phyloP scores from a whole-genome alignment of 2,888 invertebrate species.

The Hypomecis punctinalis region DNA sequence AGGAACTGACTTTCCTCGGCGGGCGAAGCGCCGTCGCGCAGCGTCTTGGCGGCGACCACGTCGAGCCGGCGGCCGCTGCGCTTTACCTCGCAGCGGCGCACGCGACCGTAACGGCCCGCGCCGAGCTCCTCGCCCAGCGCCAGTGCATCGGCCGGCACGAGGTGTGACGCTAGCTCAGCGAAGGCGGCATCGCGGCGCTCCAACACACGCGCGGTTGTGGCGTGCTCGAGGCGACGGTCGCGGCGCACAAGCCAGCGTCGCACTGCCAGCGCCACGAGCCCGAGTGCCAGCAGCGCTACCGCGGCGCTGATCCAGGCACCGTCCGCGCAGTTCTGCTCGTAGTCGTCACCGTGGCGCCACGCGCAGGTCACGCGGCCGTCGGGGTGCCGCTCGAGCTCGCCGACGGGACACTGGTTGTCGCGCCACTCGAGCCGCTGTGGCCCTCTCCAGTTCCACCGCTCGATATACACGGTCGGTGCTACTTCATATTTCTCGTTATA shows the following conservation, averaged over 20 bases:
- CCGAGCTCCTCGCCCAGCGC: slow-evolving; percentile 60
- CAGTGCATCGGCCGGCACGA: slow-evolving; percentile 40
- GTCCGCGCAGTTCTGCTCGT: neutral
- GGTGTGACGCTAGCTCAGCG: slow-evolving; percentile 44
- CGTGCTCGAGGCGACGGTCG: slow-evolving; percentile 39
- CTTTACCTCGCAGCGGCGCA: slow-evolving; percentile 58
- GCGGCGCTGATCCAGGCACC: slow-evolving; percentile 61
- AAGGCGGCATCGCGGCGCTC: slow-evolving; percentile 33
- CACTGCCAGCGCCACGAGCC: slow-evolving; percentile 39
- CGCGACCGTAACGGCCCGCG: slow-evolving; percentile 64
- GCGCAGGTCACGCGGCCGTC: neutral
- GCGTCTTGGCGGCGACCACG: slow-evolving; percentile 91
- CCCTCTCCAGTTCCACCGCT: slow-evolving; percentile 23
- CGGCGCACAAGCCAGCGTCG: slow-evolving; percentile 55
- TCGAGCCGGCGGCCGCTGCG: slow-evolving; percentile 42
- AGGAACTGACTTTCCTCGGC: slow-evolving; percentile 90
- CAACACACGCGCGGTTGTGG: slow-evolving; percentile 63
- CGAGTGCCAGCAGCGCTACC: slow-evolving; percentile 64
- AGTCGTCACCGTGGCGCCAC: neutral
- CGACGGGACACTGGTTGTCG: neutral
- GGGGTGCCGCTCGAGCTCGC: neutral
- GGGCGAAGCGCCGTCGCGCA: slow-evolving; percentile 90
- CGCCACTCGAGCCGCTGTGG: neutral
- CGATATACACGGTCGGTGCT: slow-evolving; percentile 26
- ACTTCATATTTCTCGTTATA: slow-evolving; percentile 30